These are phyloP conservation scores for Acanthurus leucopareius DNA, from an alignment of 2,797 vertebrate genomes.

Conservation along the genomic window DNA sequence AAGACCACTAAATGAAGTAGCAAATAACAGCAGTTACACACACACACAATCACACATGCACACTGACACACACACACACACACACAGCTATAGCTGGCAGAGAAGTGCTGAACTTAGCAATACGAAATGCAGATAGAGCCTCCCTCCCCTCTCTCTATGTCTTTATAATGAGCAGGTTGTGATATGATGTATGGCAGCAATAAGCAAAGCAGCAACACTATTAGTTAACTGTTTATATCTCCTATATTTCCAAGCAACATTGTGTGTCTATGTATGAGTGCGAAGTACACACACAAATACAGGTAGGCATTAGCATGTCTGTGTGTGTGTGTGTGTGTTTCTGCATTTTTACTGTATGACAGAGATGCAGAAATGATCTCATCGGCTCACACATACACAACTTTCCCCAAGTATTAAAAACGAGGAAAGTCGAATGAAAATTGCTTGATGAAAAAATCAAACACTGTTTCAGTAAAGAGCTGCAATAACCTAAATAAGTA, in stretches of 20 bases:
- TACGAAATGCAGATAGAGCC: constrained; percentile 79
- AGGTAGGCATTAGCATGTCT: neutral
- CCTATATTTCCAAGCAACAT: constrained; percentile 58
- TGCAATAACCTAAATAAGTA: constrained; percentile 6
- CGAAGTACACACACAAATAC: constrained; percentile 19
- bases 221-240: constrained; percentile 78
- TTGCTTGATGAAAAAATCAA: neutral
- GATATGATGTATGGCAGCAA: constrained; percentile 80
- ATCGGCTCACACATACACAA: constrained; percentile 21
- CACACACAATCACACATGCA: neutral
- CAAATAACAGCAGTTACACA: constrained; percentile 51
- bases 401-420: too few relatives aligned
- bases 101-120: constrained; percentile 79
- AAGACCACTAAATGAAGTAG: constrained; percentile 61
- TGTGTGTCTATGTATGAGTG: constrained; percentile 16
- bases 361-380: constrained; percentile 19
- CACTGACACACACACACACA: neutral
- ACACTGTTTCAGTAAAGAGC: neutral
- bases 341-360: neutral
- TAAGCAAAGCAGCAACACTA: constrained; percentile 75
- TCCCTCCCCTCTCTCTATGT: constrained; percentile 54
- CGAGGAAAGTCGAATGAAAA: too few relatives aligned
- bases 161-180: constrained; percentile 78
- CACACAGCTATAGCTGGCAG: constrained; percentile 46
- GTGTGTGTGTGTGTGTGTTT: constrained; percentile 14